Base-by-base conservation (phyloP, 2,888 invertebrate genomes). In the Eupeodes latifasciatus region DNA sequence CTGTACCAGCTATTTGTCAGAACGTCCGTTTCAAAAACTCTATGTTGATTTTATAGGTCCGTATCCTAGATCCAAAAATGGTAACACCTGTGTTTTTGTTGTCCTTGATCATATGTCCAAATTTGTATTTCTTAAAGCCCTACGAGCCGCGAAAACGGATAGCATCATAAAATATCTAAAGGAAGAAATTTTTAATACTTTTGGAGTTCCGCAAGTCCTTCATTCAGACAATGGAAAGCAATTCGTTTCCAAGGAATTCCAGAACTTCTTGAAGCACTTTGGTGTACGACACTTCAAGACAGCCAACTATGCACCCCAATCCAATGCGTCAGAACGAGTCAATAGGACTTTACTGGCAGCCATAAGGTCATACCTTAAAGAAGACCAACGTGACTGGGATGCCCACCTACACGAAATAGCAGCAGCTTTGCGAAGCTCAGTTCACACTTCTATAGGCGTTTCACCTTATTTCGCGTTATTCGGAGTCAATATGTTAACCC, bases 91-190 rank as follows among this genome's bases (percentile, higher is more conserved):
- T n/a, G 49, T 74, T 14, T 72, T 59, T 72, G 44, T 72, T 0
- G 72, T 47, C 10, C n/a, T 72, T 7, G 72, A 72, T 12, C 12
- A 12, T 6, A 55, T 71, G 55, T 71, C 71, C 1, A 71, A 71
- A 14, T 71, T n/a, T 10, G 71, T 71, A 1, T 57, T 71, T 7
- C 6, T 44, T 0, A 44, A 71, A 12, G 40, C 71, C 11, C 47
- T 59, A 44, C 57, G 57, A 1, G 16, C 47, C 6, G 72, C 72
- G 2, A 59, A 12, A 14, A 5, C 59, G 5, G 27, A n/a, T 14
- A 5, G 10, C 0, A 57, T 72, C 1, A 12, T 72, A 27, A 57
- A 72, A 2, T 72, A 57, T 19, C 19, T 19, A 19, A 19, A 19
- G 19, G 19, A 19, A 19, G 19, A 19, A 0, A 19, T 19, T 19